A percentile compares a stretch with the other conserved stretches of the same genome.
Conservation (phyloP, 2,888 invertebrate genomes). For the Drosophila macrospina region DNA sequence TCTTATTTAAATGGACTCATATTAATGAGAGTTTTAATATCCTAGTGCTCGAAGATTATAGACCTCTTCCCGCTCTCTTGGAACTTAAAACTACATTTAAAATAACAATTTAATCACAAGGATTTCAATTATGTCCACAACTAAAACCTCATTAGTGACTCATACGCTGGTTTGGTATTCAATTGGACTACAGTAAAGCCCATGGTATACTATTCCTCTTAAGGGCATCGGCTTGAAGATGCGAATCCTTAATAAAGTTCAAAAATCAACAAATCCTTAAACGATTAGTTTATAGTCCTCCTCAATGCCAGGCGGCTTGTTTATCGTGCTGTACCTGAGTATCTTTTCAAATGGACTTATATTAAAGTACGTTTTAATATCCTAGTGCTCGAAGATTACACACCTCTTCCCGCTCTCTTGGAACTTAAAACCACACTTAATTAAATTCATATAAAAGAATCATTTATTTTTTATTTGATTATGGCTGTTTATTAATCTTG, state of each 20-base stretch:
- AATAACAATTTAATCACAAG: not conserved
- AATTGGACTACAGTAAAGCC: constrained; percentile 71
- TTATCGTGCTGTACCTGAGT: constrained; percentile 28
- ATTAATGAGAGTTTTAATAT: constrained; percentile 43
- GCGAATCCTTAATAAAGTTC: constrained; percentile 74
- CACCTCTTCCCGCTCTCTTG: constrained; percentile 48
- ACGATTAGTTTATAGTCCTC: constrained; percentile 83
- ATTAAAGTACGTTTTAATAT: constrained; percentile 53
- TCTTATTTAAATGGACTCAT: constrained; percentile 35
- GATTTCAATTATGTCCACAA: not conserved
- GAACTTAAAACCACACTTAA: constrained; percentile 60
- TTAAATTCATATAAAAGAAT: not conserved
- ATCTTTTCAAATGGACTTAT: constrained; percentile 44
- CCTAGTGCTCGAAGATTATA: constrained; percentile 49
- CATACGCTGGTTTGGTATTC: constrained; percentile 66
- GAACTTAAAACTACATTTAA: constrained; percentile 47
- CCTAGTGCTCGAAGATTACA: constrained; percentile 57
- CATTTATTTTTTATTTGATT: not conserved
- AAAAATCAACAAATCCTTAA: constrained; percentile 16
- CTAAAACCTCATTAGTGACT: constrained; percentile 21
- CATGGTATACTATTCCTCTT: constrained; percentile 79
- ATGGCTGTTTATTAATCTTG: not conserved
- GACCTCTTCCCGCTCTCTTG: constrained; percentile 52
- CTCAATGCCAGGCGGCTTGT: constrained; percentile 47
- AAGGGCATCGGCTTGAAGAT: constrained; percentile 77